Conservation (phyloP, 2,113 vertebrate species). For the Ranitomeya variabilis region DNA sequence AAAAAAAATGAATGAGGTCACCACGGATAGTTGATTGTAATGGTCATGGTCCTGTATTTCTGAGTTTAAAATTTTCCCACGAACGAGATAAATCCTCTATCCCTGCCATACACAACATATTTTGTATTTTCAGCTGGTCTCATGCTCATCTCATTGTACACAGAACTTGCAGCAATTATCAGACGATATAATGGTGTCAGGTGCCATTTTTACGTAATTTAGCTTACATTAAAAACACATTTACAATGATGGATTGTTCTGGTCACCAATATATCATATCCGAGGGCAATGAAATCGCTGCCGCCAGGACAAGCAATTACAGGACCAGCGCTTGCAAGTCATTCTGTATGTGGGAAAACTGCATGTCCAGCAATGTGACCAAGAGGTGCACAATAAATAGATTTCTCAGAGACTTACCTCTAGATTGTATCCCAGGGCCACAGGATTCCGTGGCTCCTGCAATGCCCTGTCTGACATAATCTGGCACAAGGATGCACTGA, state of each 20-base stretch:
- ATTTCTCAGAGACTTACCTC: constrained; percentile 75
- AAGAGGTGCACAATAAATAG: neutral
- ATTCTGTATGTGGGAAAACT: neutral
- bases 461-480: constrained; percentile 74
- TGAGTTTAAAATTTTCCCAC: neutral
- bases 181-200: neutral
- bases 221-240: neutral
- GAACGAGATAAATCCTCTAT: neutral
- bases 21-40: too few species aligned
- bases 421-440: constrained; percentile 87
- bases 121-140: neutral
- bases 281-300: neutral
- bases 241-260: neutral
- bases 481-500: constrained; percentile 84
- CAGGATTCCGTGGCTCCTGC: constrained; percentile 77
- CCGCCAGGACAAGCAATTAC: neutral
- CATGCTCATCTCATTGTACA: neutral
- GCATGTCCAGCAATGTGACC: neutral
- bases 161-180: neutral
- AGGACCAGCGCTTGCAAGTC: neutral
- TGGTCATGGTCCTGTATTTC: too few species aligned
- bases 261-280: neutral
- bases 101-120: neutral
- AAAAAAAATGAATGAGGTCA: too few species aligned
- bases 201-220: neutral